phyloP scores from a whole-genome alignment of 2,113 vertebrate genomes.

The Fukomys damarensis region DNA sequence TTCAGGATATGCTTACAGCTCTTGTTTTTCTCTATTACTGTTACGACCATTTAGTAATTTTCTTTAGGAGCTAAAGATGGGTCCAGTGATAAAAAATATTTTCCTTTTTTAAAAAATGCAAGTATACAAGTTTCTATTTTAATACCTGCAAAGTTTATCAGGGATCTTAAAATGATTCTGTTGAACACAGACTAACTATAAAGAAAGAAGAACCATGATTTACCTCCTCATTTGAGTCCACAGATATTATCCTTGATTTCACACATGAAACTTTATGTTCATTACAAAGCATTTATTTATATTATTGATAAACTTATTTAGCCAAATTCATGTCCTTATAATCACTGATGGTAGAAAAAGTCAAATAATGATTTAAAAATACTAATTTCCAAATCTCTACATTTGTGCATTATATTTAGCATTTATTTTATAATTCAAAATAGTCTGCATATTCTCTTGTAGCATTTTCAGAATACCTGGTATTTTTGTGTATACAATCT shows the following conservation, averaged over 20 bases:
- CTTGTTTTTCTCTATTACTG: not conserved
- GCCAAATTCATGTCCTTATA: not conserved
- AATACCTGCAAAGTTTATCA: not conserved
- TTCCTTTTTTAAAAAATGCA: not conserved
- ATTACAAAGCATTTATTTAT: conserved; percentile 33
- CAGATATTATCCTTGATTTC: not conserved
- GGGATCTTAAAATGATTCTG: conserved; percentile 4
- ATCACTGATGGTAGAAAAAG: conserved; percentile 6
- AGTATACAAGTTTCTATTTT: conserved; percentile 25
- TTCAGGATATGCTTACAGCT: not conserved
- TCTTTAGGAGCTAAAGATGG: not conserved
- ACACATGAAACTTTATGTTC: not conserved
- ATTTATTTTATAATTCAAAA: conserved; percentile 47
- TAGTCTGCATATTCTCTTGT: not conserved
- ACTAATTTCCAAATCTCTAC: not conserved
- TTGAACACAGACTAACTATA: not conserved
- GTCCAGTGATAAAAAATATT: not conserved
- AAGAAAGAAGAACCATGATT: not conserved
- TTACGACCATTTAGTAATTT: not conserved
- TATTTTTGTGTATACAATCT: not conserved
- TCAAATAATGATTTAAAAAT: conserved; percentile 27
- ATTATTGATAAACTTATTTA: conserved; percentile 38
- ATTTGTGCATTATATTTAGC: conserved; percentile 28
- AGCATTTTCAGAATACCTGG: conserved; percentile 21
- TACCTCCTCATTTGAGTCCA: not conserved